These are phyloP conservation scores for Xenopus borealis DNA, from an alignment of 2,113 vertebrate genomes.

Conservation along the genomic window DNA sequence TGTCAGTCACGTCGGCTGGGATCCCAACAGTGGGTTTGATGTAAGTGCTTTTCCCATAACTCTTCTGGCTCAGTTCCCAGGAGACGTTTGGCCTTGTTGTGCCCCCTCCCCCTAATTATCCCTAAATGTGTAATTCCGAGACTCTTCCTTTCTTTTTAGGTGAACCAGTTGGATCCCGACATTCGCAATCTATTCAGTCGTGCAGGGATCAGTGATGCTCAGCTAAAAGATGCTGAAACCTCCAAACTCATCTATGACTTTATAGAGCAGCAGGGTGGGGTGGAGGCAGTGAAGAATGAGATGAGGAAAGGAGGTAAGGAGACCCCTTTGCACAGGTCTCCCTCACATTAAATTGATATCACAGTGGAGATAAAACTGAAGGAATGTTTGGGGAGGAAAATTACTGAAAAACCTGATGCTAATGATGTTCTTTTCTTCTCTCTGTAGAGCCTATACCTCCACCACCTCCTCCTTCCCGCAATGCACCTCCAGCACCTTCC, in stretches of 20 bases:
- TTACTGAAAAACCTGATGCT: too few species aligned
- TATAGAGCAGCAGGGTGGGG: constrained; percentile 83
- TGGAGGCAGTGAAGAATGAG: constrained; percentile 80
- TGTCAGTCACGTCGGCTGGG: constrained; percentile 81
- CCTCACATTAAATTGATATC: too few species aligned
- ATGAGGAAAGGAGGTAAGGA: constrained; percentile 64
- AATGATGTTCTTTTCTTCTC: not conserved
- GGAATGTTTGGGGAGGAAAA: too few species aligned
- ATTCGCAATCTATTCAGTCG: constrained; percentile 72
- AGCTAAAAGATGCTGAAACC: constrained; percentile 77
- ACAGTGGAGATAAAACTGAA: too few species aligned
- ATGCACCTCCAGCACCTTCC: constrained; percentile 62
- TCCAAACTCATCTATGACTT: constrained; percentile 83
- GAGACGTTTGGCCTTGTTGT: not conserved
- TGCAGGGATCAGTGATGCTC: constrained; percentile 79
- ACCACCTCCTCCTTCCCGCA: constrained; percentile 69
- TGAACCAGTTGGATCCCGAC: constrained; percentile 80
- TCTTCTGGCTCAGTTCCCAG: too few species aligned
- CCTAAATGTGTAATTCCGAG: not conserved
- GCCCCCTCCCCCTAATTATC: not conserved
- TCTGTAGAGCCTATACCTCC: constrained; percentile 58
- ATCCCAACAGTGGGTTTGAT: constrained; percentile 70
- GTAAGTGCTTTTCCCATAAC: constrained; percentile 54
- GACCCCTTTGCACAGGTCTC: too few species aligned
- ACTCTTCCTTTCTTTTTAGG: constrained; percentile 44